Evolutionary conservation across 2,113 vertebrate genomes (phyloP), one percentile per base, ranked within the genome.

Genomic region (Podarcis muralis): DNA sequence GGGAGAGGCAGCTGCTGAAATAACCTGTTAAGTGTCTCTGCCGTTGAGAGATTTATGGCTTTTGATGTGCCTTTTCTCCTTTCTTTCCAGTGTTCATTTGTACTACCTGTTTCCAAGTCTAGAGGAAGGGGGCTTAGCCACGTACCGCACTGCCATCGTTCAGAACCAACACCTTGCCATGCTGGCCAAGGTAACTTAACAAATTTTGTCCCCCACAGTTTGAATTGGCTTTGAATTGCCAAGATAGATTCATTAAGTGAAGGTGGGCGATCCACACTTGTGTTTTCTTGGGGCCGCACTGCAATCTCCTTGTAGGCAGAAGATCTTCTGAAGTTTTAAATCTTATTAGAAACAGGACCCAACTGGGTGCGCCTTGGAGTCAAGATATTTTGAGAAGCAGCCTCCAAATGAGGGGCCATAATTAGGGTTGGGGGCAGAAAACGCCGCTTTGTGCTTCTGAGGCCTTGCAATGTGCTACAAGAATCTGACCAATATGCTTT

Each of bases 161-260:
- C 99, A 99, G 97, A 99, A 99, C 92, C 99, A 99, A 15, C 99
- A 99, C 95, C 97, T 99, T 71, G 99, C 99, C 91, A 99, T 99
- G 98, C 93, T 99, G 30, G 99, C 99, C 23, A 99, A 99, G 98
- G 99, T 99, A 97, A 87, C 9, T 48, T 23, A 59, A n/a, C 77
- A 11, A 43, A 71, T 66, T 0, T 0, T 65, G 37, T 30, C 25
- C 87, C 12, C 85, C 5, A 48, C 22, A 35, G 0, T 76, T 83
- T 81, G 69, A 85, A 59, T 81, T 22, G 25, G 2, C 6, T 35
- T 2, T 25, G 3, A 7, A 11, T 62, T 16, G 7, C 0, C 0
- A 53, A 35, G 6, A 15, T 1, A 59, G 84, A 16, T 30, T 90
- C 35, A 48, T 8, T 20, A 62, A 81, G 40, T 40, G 25, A 27